Evolutionary conservation across 1,140 invertebrate species (phyloP), one percentile per base, ranked within the genome.

Genomic region (Drosophila sulfurigaster): DNA sequence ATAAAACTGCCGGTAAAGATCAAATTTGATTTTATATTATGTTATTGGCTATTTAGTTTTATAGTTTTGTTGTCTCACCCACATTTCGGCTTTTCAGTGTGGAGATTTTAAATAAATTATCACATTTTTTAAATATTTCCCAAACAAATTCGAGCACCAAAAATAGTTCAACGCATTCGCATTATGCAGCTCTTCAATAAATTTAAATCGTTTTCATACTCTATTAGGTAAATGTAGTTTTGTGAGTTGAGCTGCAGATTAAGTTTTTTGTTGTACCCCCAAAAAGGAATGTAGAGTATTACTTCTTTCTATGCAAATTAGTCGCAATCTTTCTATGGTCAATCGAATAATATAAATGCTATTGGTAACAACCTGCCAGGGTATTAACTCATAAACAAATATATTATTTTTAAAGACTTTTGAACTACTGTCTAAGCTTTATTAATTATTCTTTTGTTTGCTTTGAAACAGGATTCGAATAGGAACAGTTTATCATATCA

Each of bases 381-480:
- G 35, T 28, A 48, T 13, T 51, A 43, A 20, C 11, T 52, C n/a
- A 35, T 7, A 13, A n/a, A 38, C n/a, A 41, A 38, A 57, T 35
- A 20, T 57, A 16, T 57, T 38, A 60, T 57, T 64, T 30, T 56
- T 13, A 25, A 69, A 69, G 38, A 59, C 10, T 56, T 16, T 32
- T 11, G 16, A 32, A 13, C 65, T 74, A 41, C 71, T 65, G 52
- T 16, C 63, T 76, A 73, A 79, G 77, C 68, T 59, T 79, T 79
- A 79, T 79, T 76, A 76, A 76, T 79, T 67, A 56, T 56, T 57
- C n/a, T 65, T 56, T 63, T 62, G 43, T 64, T 16, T 2, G 28
- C 30, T 58, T 63, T 16, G 3, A 41, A 76, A 79, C 68, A 76
- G 77, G 77, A 76, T 79, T 45, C 32, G 11, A n/a, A 35, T 46